A percentile compares a stretch with the other conserved stretches of the same genome.
phyloP scores from a whole-genome alignment of 2,797 vertebrate genomes.

The Xiphorhynchus erythropygius region DNA sequence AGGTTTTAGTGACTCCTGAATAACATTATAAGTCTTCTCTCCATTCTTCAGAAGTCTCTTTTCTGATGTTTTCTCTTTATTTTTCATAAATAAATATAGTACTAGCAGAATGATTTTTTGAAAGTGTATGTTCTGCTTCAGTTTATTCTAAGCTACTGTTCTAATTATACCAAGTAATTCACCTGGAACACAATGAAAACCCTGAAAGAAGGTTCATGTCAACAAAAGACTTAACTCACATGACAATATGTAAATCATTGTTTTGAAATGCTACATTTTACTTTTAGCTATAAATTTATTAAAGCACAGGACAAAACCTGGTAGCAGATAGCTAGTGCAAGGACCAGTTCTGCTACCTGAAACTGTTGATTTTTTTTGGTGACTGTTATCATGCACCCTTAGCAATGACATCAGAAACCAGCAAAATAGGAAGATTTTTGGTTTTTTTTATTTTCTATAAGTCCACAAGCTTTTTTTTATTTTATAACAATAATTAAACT shows the following conservation, averaged over 20 bases:
- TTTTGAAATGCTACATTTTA: conserved; percentile 19
- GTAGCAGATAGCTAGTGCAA: not conserved
- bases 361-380: not conserved
- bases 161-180: conserved; percentile 59
- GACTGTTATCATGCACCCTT: not conserved
- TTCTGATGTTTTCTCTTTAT: not conserved
- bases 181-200: conserved; percentile 21
- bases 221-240: not conserved
- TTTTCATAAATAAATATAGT: not conserved
- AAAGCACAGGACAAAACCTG: not conserved
- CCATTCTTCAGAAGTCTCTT: not conserved
- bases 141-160: conserved; percentile 11
- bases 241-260: not conserved
- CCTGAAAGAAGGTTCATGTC: not conserved
- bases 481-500: not conserved
- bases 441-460: not conserved
- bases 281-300: conserved; percentile 28
- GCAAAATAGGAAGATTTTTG: not conserved
- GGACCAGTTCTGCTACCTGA: not conserved
- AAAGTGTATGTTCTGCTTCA: not conserved
- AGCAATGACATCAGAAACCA: not conserved
- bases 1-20: not conserved
- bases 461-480: not conserved
- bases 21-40: not conserved
- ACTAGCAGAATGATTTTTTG: not conserved